Conservation (phyloP, 35 echinoderm and acorn worm genomes). For the Anneissia japonica region DNA sequence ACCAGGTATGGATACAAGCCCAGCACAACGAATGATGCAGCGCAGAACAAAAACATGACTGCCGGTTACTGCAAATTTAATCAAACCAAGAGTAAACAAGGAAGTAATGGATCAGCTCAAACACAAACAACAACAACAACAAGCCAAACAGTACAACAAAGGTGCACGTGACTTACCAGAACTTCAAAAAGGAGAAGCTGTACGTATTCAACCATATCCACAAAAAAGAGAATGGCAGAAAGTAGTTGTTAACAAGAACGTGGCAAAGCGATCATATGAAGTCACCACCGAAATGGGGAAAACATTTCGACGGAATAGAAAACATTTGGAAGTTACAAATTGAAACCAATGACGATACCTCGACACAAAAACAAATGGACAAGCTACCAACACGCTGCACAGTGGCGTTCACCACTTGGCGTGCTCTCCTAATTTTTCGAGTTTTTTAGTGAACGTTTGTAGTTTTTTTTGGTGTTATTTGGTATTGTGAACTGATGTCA, state of each 20-base stretch:
- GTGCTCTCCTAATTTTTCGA: neutral
- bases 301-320: slow-evolving; percentile 3
- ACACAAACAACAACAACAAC: slow-evolving; percentile 7
- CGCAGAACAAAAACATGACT: slow-evolving; percentile 49
- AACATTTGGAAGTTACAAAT: too few species aligned
- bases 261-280: neutral
- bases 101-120: neutral
- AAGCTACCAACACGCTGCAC: too few species aligned
- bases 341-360: too few species aligned
- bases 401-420: neutral
- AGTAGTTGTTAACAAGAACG: too few species aligned
- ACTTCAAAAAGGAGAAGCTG: slow-evolving; percentile 25
- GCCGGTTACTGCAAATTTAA: slow-evolving; percentile 20
- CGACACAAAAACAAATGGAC: too few species aligned
- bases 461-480: neutral
- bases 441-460: too few species aligned
- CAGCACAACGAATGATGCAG: slow-evolving; percentile 45
- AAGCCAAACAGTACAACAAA: slow-evolving; percentile 32
- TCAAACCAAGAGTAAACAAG: slow-evolving; percentile 18
- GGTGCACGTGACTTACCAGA: slow-evolving; percentile 6
- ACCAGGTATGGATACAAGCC: slow-evolving; percentile 28
- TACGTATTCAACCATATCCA: slow-evolving; percentile 26
- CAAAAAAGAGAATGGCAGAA: too few species aligned
- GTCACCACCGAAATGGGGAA: neutral
- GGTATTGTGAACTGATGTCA: neutral